Conservation (phyloP, 2,888 invertebrate species). For the Poecilobothrus nobilitatus region DNA sequence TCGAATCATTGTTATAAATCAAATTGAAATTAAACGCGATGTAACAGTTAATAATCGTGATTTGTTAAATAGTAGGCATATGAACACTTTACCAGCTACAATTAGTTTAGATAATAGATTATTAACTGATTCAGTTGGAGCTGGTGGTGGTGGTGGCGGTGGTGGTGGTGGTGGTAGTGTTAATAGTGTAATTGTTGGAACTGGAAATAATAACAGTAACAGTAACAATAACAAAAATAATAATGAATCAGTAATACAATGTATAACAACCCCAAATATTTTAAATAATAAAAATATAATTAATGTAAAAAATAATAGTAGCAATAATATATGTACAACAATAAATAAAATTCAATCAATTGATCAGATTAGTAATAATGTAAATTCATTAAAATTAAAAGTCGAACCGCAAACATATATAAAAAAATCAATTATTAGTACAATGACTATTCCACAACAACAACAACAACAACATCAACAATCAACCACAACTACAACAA, state of each 20-base stretch:
- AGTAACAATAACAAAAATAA: neutral
- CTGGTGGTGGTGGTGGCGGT: neutral
- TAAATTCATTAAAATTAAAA: neutral
- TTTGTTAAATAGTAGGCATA: neutral
- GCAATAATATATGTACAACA: slow-evolving; percentile 8
- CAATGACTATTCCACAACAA: neutral
- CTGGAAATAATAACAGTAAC: too few relatives aligned
- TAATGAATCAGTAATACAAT: neutral
- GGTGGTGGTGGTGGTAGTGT: neutral
- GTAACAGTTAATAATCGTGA: neutral
- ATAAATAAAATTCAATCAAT: neutral
- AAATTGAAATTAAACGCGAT: neutral
- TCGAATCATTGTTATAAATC: slow-evolving; percentile 5
- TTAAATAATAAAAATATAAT: neutral
- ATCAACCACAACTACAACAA: neutral
- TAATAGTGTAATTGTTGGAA: neutral
- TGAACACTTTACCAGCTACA: neutral
- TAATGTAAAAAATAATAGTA: slow-evolving; percentile 1
- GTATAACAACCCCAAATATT: neutral
- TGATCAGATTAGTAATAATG: neutral
- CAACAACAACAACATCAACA: neutral
- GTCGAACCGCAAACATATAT: neutral
- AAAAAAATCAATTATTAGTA: neutral
- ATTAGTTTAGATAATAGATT: slow-evolving; percentile 2
- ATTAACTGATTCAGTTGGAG: neutral